Base-by-base conservation (phyloP, 2,113 vertebrate species). In the Melospiza georgiana region DNA sequence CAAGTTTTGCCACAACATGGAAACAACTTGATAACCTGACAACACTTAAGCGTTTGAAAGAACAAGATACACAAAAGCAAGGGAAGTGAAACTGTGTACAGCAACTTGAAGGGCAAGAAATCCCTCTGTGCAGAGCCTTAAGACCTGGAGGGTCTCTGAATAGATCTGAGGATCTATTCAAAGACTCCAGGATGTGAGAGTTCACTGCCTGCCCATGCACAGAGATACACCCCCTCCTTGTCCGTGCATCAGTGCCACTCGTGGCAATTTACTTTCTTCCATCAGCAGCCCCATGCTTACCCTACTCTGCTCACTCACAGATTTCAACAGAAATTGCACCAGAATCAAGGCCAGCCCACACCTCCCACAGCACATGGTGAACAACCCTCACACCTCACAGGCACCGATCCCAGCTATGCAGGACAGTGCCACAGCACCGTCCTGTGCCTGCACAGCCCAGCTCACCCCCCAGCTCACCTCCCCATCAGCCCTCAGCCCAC, bases 381-480 rank as follows among this genome's bases (percentile, higher is more conserved):
- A 41, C 31, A 52, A 13, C 18, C 25, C 89, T 52, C 2, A 0
- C 37, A 66, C n/a, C 33, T 48, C 16, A 19, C 0, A 0, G 39
- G 54, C 3, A 0, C 22, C 0, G 4, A 84, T 72, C 31, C 78
- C 85, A 41, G 39, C 25, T 52, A 24, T 2, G 2, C 41, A 22
- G 46, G 21, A 48, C 46, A 48, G 21, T 54, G 54, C 65, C 1
- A 0, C 10, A 30, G 52, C 67, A 76, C 28, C 0, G 0, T 33
- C 48, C 23, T 0, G 3, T 39, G 52, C 20, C 51, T 2, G 3
- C 48, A 33, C 23, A 33, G 55, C n/a, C 55, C 1, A 7, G 59
- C 39, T 80, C 55, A 57, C 9, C 10, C 0, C 1, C 41, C 4
- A 41, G 15, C 51, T 82, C 44, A n/a, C 2, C 31, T 12, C 25